These are phyloP conservation scores for Antedon mediterranea DNA, from an alignment of 53 echinoderm and acorn worm genomes.

Conservation along the genomic window DNA sequence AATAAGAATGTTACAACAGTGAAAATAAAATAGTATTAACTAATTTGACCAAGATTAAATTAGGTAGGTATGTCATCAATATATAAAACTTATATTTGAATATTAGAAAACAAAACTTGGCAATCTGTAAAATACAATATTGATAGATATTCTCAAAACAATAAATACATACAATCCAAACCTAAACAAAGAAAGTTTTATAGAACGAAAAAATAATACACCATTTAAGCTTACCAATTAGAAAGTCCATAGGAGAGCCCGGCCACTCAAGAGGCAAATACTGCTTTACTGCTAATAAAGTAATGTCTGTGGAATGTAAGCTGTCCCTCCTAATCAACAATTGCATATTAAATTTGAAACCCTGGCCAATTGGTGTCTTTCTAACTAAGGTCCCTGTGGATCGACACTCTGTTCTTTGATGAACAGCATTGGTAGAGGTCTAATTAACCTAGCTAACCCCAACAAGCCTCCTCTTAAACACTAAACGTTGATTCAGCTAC, in stretches of 20 bases:
- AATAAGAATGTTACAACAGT: no score
- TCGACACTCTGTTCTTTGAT: not conserved
- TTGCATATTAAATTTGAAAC: constrained; percentile 1
- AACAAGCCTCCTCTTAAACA: not conserved
- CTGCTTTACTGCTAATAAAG: not conserved
- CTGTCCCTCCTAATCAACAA: not conserved
- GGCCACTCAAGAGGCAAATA: not conserved
- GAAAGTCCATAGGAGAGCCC: not conserved
- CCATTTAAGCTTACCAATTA: not conserved
- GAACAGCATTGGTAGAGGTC: not conserved
- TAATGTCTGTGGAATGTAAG: not conserved
- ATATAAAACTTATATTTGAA: no score
- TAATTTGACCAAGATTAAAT: no score
- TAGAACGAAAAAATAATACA: no score
- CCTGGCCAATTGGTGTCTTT: not conserved
- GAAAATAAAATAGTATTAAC: no score
- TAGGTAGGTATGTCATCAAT: no score
- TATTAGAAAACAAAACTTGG: no score
- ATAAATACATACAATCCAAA: no score
- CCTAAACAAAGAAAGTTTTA: no score
- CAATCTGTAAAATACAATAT: no score
- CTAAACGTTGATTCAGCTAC: not conserved
- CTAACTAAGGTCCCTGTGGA: not conserved
- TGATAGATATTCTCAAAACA: no score
- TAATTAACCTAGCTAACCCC: not conserved